A percentile compares a stretch with the other conserved stretches of the same genome.
These are phyloP conservation scores for Columba livia DNA, from an alignment of 2,113 vertebrate genomes.

Conservation along the genomic window DNA sequence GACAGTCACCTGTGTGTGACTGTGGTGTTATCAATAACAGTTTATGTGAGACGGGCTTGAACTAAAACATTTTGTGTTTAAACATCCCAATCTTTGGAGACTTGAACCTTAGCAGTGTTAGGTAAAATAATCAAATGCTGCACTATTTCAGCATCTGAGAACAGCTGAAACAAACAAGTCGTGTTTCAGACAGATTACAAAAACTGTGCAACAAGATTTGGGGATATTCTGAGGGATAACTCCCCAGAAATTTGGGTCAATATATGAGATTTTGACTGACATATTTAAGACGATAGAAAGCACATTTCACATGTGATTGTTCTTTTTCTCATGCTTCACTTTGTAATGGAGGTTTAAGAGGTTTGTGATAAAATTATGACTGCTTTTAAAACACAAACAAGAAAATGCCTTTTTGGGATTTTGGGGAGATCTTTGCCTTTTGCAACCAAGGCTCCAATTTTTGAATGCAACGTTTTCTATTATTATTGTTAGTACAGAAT, in stretches of 20 bases:
- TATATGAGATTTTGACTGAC: not conserved
- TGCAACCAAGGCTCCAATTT: not conserved
- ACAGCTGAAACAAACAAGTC: not conserved
- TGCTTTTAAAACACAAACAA: not conserved
- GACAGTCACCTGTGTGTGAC: constrained; percentile 5
- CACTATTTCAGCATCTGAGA: not conserved
- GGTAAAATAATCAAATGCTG: not conserved
- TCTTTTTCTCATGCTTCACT: not conserved
- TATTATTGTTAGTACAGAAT: not conserved
- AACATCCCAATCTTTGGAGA: not conserved
- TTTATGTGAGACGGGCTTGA: not conserved
- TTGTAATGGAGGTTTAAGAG: not conserved
- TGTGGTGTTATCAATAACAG: constrained; percentile 28
- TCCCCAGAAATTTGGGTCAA: not conserved
- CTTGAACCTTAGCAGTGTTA: not conserved
- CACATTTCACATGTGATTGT: not conserved
- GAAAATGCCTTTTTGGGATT: not conserved
- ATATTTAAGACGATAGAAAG: not conserved
- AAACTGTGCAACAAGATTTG: not conserved
- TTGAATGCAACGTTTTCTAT: not conserved
- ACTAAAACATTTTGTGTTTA: constrained; percentile 1
- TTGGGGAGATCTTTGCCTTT: not conserved
- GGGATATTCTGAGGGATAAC: not conserved
- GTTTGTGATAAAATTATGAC: not conserved
- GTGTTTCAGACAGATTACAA: not conserved